These are phyloP conservation scores for Sturnus vulgaris DNA, from an alignment of 2,113 vertebrate species.

Conservation along the genomic window DNA sequence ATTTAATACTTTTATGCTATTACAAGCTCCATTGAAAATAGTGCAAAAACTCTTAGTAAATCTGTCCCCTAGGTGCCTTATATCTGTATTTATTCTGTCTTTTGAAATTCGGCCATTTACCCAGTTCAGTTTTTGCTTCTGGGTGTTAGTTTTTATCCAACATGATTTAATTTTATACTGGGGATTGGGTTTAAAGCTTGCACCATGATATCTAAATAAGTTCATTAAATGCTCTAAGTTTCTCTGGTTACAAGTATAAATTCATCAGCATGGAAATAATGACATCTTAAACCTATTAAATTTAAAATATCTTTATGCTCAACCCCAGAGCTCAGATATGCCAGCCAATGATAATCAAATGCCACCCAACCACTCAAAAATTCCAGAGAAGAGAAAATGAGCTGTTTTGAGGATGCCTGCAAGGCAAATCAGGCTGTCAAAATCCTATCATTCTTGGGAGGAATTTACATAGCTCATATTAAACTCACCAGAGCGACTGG, in stretches of 20 bases:
- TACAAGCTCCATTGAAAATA: constrained; percentile 56
- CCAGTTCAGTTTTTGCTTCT: constrained; percentile 43
- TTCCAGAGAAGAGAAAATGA: constrained; percentile 69
- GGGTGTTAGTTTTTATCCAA: constrained; percentile 66
- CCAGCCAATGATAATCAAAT: constrained; percentile 70
- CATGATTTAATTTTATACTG: constrained; percentile 64
- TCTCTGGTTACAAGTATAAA: constrained; percentile 67
- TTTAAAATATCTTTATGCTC: constrained; percentile 68
- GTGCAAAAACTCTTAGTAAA: constrained; percentile 62
- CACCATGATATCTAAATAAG: constrained; percentile 59
- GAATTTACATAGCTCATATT: constrained; percentile 67
- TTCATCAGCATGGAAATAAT: constrained; percentile 68
- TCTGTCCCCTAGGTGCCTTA: constrained; percentile 56
- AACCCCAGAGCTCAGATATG: constrained; percentile 56
- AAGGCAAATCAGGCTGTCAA: constrained; percentile 68
- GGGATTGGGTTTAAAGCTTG: constrained; percentile 34
- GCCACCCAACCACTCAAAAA: constrained; percentile 61
- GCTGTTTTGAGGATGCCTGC: constrained; percentile 63
- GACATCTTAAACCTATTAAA: constrained; percentile 70
- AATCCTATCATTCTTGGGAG: constrained; percentile 57
- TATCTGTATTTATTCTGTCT: constrained; percentile 67
- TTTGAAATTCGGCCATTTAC: constrained; percentile 64
- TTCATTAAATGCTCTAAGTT: constrained; percentile 65
- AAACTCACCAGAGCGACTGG: constrained; percentile 52
- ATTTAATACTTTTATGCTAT: constrained; percentile 61